Conservation (phyloP, 2,113 vertebrate genomes). For the Trogon melanurus region DNA sequence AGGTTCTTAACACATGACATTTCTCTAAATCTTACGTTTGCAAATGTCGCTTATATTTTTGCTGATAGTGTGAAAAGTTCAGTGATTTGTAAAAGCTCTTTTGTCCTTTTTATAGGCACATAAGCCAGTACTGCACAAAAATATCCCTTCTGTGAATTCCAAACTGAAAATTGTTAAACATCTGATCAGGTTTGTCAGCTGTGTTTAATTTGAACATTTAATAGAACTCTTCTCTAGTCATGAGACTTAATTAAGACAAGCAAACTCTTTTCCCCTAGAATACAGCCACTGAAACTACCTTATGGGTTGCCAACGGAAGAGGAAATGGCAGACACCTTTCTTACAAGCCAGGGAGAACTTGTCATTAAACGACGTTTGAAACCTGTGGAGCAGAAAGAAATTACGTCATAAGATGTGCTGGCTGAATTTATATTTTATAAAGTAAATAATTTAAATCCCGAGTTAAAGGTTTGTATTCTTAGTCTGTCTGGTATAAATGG, state of each 20-base stretch:
- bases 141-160: conserved; percentile 89
- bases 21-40: not conserved
- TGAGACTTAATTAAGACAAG: not conserved
- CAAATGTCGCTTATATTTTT: not conserved
- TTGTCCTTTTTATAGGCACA: conserved; percentile 76
- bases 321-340: conserved; percentile 82
- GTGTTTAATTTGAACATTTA: not conserved
- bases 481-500: not conserved
- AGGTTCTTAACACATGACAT: not conserved
- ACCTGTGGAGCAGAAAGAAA: conserved; percentile 72
- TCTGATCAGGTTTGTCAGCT: conserved; percentile 87
- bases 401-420: conserved; percentile 66
- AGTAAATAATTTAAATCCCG: conserved; percentile 39
- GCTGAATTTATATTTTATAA: not conserved
- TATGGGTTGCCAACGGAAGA: conserved; percentile 89
- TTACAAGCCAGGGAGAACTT: conserved; percentile 89
- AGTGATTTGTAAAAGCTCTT: not conserved
- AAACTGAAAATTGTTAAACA: conserved; percentile 92
- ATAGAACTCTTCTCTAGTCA: not conserved
- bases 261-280: conserved; percentile 72
- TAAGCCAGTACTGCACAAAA: conserved; percentile 90
- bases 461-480: not conserved
- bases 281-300: conserved; percentile 90
- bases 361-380: conserved; percentile 78
- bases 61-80: not conserved